Evolutionary conservation across 2,888 invertebrate species (phyloP), one percentile per base, ranked within the genome.

Genomic region (Hedychridium roseum): DNA sequence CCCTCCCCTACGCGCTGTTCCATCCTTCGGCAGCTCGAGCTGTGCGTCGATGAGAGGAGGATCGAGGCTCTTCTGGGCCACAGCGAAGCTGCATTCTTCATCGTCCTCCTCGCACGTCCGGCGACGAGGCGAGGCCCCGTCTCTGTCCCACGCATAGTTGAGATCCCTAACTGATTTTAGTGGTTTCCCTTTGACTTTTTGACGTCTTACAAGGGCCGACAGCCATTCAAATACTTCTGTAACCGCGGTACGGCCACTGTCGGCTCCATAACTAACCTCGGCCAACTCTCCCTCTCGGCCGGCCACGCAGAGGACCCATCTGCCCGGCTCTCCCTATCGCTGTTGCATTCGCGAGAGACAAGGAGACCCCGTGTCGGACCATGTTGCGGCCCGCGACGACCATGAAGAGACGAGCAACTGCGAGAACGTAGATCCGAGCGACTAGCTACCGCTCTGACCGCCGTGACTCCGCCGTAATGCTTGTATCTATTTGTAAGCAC

Each of bases 151-250:
- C 45, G 54, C 63, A 64, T 72, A 76, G 76, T 78, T 76, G 74
- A 78, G 74, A 76, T 75, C 74, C 76, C 72, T 73, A 76, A 76
- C 74, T 73, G 76, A 78, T 78, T 78, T 77, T 74, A 75, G 74
- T 76, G 73, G 74, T 74, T 78, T 78, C 68, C 66, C 73, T 76
- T 75, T 74, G 76, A 76, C 78, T 78, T 76, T 78, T 77, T 73
- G 78, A 78, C 74, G 66, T 75, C 69, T 77, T 73, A 75, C 76
- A 75, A 73, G 75, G 72, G 68, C 74, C 76, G 69, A 76, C 74
- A 71, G 65, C 67, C 71, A 72, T 76, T 76, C 70, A 68, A 74
- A 76, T 78, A 76, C 72, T 77, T 76, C 68, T 73, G 73, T 69
- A 71, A 75, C 73, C 73, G 67, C 72, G 70, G 67, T 51, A 55